These are phyloP conservation scores for Nephrotoma guestfalica DNA, from an alignment of 2,888 invertebrate species.

Conservation along the genomic window DNA sequence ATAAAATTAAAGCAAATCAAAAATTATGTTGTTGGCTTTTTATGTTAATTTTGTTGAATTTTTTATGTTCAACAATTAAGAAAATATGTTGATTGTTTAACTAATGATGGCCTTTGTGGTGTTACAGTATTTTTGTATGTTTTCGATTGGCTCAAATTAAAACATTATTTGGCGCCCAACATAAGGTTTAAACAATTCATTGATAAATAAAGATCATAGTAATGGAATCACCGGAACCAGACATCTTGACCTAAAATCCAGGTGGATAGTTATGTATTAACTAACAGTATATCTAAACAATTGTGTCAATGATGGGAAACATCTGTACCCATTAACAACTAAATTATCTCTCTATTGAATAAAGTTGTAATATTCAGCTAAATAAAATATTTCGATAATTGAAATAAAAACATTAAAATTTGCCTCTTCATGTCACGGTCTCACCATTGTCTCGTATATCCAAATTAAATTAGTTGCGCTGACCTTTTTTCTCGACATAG, in stretches of 20 bases:
- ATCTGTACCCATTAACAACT: background rate
- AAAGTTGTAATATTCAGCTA: background rate
- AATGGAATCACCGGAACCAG: background rate
- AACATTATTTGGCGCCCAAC: background rate
- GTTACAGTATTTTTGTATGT: background rate
- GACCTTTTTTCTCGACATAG: background rate
- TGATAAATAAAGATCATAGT: background rate
- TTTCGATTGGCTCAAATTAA: background rate
- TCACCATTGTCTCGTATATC: background rate
- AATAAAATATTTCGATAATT: background rate
- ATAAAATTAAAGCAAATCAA: background rate
- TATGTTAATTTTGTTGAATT: background rate
- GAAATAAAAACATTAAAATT: background rate
- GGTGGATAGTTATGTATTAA: background rate
- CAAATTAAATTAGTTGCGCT: background rate
- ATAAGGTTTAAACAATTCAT: background rate
- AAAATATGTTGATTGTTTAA: background rate
- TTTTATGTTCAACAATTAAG: background rate
- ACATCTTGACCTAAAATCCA: background rate
- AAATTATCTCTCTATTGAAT: background rate
- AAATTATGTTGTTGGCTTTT: too few relatives aligned
- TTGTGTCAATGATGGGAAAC: background rate
- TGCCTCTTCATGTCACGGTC: background rate
- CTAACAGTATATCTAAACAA: background rate
- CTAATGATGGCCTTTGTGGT: background rate